These are phyloP conservation scores for Octonoba sinensis DNA, from an alignment of 2,888 invertebrate species.

Conservation along the genomic window DNA sequence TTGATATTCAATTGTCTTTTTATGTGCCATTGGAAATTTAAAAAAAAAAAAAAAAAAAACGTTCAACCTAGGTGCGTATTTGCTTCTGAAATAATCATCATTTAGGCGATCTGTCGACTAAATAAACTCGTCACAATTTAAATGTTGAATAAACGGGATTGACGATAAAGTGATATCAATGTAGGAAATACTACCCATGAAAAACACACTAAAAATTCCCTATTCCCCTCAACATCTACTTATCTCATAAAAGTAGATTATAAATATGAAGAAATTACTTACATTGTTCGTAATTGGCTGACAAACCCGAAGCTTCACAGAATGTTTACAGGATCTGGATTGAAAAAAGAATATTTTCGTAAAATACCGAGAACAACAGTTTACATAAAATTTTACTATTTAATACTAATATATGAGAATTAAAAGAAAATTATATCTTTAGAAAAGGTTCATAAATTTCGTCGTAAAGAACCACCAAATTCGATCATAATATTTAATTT, in stretches of 20 bases:
- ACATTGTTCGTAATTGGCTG: slow-evolving; percentile 83
- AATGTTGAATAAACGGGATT: not conserved
- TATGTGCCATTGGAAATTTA: too few species aligned
- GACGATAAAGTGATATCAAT: not conserved
- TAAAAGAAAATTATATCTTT: too few species aligned
- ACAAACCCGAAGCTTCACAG: slow-evolving; percentile 84
- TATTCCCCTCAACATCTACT: not conserved
- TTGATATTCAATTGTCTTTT: too few species aligned
- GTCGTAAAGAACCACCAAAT: too few species aligned
- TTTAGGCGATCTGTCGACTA: not conserved
- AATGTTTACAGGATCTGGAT: slow-evolving; percentile 80
- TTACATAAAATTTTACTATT: too few species aligned
- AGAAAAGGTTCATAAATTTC: too few species aligned
- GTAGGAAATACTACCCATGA: not conserved
- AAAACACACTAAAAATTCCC: not conserved
- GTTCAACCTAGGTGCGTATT: too few species aligned
- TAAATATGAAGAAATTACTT: slow-evolving; percentile 70
- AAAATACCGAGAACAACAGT: not conserved
- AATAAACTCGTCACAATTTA: not conserved
- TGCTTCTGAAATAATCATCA: too few species aligned
- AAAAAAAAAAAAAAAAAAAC: too few species aligned
- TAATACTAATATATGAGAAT: too few species aligned
- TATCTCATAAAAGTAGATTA: not conserved
- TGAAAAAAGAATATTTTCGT: slow-evolving; percentile 11
- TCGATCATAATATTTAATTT: too few species aligned